These are phyloP conservation scores for Tonatia bakeri DNA, from an alignment of 2,113 vertebrate species.

Conservation along the genomic window DNA sequence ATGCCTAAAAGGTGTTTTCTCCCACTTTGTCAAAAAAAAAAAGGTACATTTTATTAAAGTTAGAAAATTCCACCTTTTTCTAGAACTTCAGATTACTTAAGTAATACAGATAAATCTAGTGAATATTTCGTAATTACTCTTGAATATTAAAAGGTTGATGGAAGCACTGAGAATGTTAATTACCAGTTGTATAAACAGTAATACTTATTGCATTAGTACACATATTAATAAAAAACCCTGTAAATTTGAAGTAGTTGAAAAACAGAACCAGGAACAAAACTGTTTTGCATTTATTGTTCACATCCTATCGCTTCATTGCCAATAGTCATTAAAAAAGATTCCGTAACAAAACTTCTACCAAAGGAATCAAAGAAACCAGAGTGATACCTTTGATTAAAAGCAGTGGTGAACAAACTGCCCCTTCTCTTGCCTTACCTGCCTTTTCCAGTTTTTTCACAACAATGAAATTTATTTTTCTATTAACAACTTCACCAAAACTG, in stretches of 20 bases:
- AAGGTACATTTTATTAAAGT: conserved; percentile 17
- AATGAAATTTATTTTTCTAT: neutral
- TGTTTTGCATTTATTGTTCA: neutral
- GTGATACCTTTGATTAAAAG: neutral
- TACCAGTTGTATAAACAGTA: neutral
- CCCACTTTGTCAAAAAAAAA: neutral
- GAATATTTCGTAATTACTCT: neutral
- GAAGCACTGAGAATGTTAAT: neutral
- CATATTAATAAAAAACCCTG: neutral
- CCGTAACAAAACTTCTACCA: neutral
- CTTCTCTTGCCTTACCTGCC: neutral
- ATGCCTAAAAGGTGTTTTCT: neutral
- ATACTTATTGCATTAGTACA: neutral
- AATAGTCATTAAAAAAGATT: neutral
- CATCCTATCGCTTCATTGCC: neutral
- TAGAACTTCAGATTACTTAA: neutral
- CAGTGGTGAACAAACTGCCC: neutral
- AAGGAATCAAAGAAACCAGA: neutral
- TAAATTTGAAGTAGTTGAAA: conserved; percentile 24
- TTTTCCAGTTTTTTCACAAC: neutral
- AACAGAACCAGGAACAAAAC: conserved; percentile 9
- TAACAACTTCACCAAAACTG: conserved; percentile 3
- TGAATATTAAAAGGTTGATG: neutral
- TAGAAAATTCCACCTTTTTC: conserved; percentile 13
- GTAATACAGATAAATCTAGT: neutral